Base-by-base conservation (phyloP, 35 echinoderm and acorn worm genomes). In the Lytechinus variegatus region DNA sequence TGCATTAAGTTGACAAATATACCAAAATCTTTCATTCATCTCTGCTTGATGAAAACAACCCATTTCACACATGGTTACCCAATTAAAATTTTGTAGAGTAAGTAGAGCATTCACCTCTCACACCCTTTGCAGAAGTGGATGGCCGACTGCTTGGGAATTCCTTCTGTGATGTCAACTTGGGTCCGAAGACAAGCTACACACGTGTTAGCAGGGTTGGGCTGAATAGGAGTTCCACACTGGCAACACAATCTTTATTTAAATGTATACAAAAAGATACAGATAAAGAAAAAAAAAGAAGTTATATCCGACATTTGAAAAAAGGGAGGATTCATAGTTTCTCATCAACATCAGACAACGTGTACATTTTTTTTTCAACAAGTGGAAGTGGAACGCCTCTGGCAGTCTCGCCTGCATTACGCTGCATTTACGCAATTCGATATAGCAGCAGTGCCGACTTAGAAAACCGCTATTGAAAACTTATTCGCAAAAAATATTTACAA, bases 111-210 rank as follows among this genome's bases (percentile, higher is more conserved):
- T 96, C 93, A 99, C 98, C 98, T 96, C 94, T 99, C 98, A 95
- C 98, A 99, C 72, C 92, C 92, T 96, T 98, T 99, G 86, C 98
- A 99, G 92, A 99, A 99, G 86, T 99, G 97, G 13, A 99, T 87
- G 3, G 96, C 95, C 12, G 93, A 87, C 57, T 99, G 98, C 79
- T 99, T 99, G 5, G 98, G 98, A 12, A 99, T 99, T 33, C 98
- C 98, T 95, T 99, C 98, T 10, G 98, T 99, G 52, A 99, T 99
- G 86, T 99, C 98, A n/a, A 99, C 98, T 87, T 96, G 96, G 6
- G 98, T 99, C 54, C 98, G 56, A 3, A 99, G 95, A 87, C 98
- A 99, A 53, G 97, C 97, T 24, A 99, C 98, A 88, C 98, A 99
- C 96, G 95, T 99, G 91, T 99, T 99, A 54, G 98, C 98, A 54